Base-by-base conservation (phyloP, 2,113 vertebrate genomes). In the Lagopus muta region DNA sequence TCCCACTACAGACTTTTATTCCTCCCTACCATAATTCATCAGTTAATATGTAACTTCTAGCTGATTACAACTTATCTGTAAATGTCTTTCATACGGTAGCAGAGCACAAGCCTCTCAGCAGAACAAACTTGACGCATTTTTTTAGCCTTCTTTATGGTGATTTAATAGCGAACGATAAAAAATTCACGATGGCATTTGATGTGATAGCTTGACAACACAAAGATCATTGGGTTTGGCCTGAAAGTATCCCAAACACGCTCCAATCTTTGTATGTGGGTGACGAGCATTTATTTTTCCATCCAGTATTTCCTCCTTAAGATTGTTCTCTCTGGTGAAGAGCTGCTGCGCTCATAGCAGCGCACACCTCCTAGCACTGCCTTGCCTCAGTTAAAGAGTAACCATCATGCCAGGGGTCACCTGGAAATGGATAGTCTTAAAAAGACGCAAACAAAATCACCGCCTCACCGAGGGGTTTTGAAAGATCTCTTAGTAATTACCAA, bases 21-120 rank as follows among this genome's bases (percentile, higher is more conserved):
- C 94, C 57, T 67, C 50, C 85, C 72, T 67, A 85, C 81, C 69
- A 86, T 97, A 94, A 96, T 76, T 97, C 95, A 96, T 93, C 38
- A 86, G 96, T 96, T 96, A 97, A 97, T 96, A 89, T 88, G 38
- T 95, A 97, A 97, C 94, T 92, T 87, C 6, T n/a, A 82, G 87
- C 82, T 89, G 93, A 97, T 96, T 96, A 93, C 70, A 92, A 94
- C 82, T 96, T 96, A 96, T 94, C 96, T 97, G 32, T 75, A 95
- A 95, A 94, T 10, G 69, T 94, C 94, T 94, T 96, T 88, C 38
- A 81, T 88, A 86, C 79, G 86, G 84, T 60, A 96, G 78, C 54
- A 58, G 58, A 5, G 79, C 74, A 73, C 78, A 71, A 92, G 83
- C 70, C 69, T 86, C 75, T 75, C 20, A 0, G 71, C 17, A 57